Evolutionary conservation across 2,113 vertebrate genomes (phyloP), one percentile per base, ranked within the genome.

Genomic region (Oreamnos americanus): DNA sequence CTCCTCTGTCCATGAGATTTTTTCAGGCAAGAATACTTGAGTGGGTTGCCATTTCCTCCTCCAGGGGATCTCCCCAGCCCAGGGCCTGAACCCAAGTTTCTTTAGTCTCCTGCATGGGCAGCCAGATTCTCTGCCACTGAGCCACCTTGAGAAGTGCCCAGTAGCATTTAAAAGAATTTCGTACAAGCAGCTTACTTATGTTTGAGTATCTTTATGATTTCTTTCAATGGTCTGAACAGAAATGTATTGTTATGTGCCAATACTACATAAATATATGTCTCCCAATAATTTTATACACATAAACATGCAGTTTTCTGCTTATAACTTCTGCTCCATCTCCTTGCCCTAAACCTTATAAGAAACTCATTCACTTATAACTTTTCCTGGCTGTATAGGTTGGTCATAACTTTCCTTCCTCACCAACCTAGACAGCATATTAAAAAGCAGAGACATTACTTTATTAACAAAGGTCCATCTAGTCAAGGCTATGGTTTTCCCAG

Each of bases 341-440:
- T 86, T 67, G 85, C 81, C 85, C 85, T 78, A 67, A 94, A n/a
- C 26, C 64, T 91, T 91, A 92, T 71, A 95, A 97, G 95, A 92
- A 96, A 82, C 88, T 87, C 97, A 96, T 98, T 98, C 94, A 95
- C 95, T 94, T 55, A 15, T 51, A 86, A 92, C 78, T 57, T 36
- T 39, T 15, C 87, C 92, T 55, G 47, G 58, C 51, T 92, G 58
- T 74, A 26, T 17, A 94, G 33, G 2, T 67, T 67, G 64, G 8
- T 67, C 64, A 67, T 36, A 67, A 67, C 8, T 67, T 67, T 67
- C 64, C 33, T 67, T 36, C 64, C 17, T 67, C 3, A 21, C 33
- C 33, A 67, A 67, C 64, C 33, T 67, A 67, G 33, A 67, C 17
- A 67, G 17, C 16, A 19, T 36, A 36, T 67, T 67, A 19, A 67